Base-by-base conservation (phyloP, 2,113 vertebrate genomes). In the Ceyx melanurus region DNA sequence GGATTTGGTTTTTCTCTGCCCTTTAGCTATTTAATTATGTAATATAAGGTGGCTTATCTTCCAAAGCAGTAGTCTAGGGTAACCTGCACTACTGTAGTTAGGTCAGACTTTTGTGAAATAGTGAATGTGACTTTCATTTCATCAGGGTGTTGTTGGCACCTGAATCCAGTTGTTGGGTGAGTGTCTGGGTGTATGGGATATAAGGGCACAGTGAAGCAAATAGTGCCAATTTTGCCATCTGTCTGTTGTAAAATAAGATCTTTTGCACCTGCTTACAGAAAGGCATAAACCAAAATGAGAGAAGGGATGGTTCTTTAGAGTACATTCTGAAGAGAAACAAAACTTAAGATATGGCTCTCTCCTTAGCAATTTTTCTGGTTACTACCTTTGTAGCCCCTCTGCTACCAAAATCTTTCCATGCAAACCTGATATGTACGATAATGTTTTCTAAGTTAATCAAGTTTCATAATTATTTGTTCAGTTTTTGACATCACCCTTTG, bases 201-300 rank as follows among this genome's bases (percentile, higher is more conserved):
- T 54, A 85, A 88, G 45, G 40, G 21, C 54, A 71, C 7, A 75
- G 19, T 10, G 60, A 56, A 56, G 35, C 28, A 94, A 82, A 79
- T 29, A 35, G 14, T 79, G 79, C 54, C 79, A 91, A 13, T 94
- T 96, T 91, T 93, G 45, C 71, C 82, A 79, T 93, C 82, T 93
- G 45, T 79, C 66, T 68, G 2, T 57, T 79, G 50, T 33, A 85
- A 76, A 89, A 82, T 15, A 86, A 85, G 13, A 12, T 86, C 40
- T 35, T 74, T 43, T 88, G 19, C n/a, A 67, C 20, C 37, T 56
- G 5, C 10, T 85, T 79, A 58, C 18, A 76, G 66, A 72, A 89
- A 65, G 15, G 9, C 1, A 5, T 43, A 66, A 85, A 82, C 43
- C 18, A 73, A 80, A 68, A 70, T 4, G 5, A 67, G 6, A 76